These are phyloP conservation scores for Xestia rhomboidea DNA, from an alignment of 2,888 invertebrate species.

Conservation along the genomic window DNA sequence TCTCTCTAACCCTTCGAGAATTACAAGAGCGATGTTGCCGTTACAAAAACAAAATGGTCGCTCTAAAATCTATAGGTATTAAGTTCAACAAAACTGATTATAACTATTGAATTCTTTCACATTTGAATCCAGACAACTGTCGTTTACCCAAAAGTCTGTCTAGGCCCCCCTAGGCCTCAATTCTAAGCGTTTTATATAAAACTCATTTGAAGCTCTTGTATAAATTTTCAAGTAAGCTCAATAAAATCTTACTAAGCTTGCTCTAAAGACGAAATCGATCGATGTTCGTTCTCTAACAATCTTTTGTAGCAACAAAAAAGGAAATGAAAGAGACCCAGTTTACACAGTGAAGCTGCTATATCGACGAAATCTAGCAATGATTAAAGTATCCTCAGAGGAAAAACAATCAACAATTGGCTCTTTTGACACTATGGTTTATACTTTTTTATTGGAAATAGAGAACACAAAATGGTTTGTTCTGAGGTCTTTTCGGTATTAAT, in stretches of 20 bases:
- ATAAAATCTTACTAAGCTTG: slow-evolving; percentile 27
- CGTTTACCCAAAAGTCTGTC: background rate
- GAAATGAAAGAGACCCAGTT: slow-evolving; percentile 33
- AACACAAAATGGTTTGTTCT: background rate
- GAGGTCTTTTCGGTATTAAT: background rate
- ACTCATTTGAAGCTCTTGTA: slow-evolving; percentile 6
- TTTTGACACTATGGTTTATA: background rate
- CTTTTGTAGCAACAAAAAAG: slow-evolving; percentile 23
- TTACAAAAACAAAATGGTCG: background rate
- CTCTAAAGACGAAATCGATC: slow-evolving; percentile 39
- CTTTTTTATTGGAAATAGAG: background rate
- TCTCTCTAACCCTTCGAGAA: background rate
- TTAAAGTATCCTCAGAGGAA: slow-evolving; percentile 25
- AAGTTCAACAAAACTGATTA: background rate
- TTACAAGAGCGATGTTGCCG: background rate
- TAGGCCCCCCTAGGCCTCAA: no score
- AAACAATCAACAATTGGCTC: slow-evolving; percentile 16
- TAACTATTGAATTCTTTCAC: background rate
- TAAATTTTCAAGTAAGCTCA: slow-evolving; percentile 33
- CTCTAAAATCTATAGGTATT: background rate
- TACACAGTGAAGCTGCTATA: slow-evolving; percentile 5
- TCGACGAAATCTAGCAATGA: slow-evolving; percentile 5
- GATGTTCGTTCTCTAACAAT: slow-evolving; percentile 6
- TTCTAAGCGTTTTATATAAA: background rate
- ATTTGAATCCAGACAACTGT: background rate